These are phyloP conservation scores for Phataginus tricuspis DNA, from an alignment of 2,797 vertebrate species.

Conservation along the genomic window DNA sequence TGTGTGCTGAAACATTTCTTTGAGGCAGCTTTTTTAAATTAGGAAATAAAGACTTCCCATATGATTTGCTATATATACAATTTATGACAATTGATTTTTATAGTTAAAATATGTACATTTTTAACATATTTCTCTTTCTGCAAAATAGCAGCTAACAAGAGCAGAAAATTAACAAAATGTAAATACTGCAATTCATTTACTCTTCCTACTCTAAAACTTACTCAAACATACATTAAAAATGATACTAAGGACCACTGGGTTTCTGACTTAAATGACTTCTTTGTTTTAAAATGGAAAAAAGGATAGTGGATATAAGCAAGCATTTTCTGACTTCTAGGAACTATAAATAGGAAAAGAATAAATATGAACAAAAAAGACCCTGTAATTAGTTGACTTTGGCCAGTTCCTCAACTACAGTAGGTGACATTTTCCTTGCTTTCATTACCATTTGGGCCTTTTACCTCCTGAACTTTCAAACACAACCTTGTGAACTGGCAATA, in stretches of 20 bases:
- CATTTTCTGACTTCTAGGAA: slow-evolving; percentile 60
- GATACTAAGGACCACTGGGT: slow-evolving; percentile 17
- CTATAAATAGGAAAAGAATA: neutral
- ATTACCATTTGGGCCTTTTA: neutral
- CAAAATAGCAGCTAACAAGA: slow-evolving; percentile 75
- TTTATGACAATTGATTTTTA: slow-evolving; percentile 82
- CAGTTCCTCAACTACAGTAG: neutral
- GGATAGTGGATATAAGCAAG: neutral
- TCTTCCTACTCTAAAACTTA: slow-evolving; percentile 59
- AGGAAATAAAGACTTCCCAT: slow-evolving; percentile 79
- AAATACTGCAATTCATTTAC: slow-evolving; percentile 74
- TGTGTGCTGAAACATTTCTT: slow-evolving; percentile 84
- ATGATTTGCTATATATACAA: slow-evolving; percentile 78
- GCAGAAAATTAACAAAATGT: slow-evolving; percentile 73
- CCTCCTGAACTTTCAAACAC: neutral
- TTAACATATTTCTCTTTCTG: slow-evolving; percentile 74
- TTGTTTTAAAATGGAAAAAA: slow-evolving; percentile 35
- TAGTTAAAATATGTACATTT: slow-evolving; percentile 77
- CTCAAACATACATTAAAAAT: slow-evolving; percentile 63
- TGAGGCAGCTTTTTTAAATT: slow-evolving; percentile 82
- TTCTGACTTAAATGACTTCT: slow-evolving; percentile 58
- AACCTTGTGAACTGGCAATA: slow-evolving; percentile 38
- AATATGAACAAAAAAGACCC: neutral
- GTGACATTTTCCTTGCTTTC: neutral
- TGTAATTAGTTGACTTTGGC: neutral